Evolutionary conservation across 2,797 vertebrate species (phyloP), one percentile per base, ranked within the genome.

Genomic region (Acanthopagrus latus): DNA sequence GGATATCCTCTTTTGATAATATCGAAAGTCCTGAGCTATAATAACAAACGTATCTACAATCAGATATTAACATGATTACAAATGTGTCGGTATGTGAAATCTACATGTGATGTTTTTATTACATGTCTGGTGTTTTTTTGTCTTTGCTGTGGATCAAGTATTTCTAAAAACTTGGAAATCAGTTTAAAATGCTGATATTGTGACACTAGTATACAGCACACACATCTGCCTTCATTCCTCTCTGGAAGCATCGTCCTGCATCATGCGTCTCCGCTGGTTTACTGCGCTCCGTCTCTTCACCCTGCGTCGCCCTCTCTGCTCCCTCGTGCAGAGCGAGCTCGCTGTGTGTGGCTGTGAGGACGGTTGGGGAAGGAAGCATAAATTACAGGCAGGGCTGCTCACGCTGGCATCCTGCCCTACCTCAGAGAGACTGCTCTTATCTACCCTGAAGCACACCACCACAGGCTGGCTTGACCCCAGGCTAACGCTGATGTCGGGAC

Each of bases 281-380:
- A 25, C 43, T 57, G 55, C 21, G 33, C 20, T 38, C 3, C 0
- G 54, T 14, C 5, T 64, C 59, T 55, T 71, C 63, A 71, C 68
- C 68, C 52, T 3, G 3, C 58, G 72, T 79, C 70, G 78, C 75
- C 33, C 21, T n/a, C 9, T 62, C 41, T 20, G 44, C 51, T 67
- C 64, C 78, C 82, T 80, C 43, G 58, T 76, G 87, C 72, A 86
- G 29, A 74, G 74, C 20, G 27, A 59, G 48, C 68, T 74, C 29
- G 72, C 48, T 74, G 71, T 52, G 81, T 81, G 76, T 59, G 79
- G 71, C 62, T 67, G 68, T 80, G 56, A 85, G 77, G 88, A 88
- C 86, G 78, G 92, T 93, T 93, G 86, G 83, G 89, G 90, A 92
- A 94, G 91, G 92, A 94, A 93, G 89, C 84, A 85, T 74, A 81